Evolutionary conservation across 2,797 vertebrate species (phyloP).

Genomic region (Gadopsis marmoratus): DNA sequence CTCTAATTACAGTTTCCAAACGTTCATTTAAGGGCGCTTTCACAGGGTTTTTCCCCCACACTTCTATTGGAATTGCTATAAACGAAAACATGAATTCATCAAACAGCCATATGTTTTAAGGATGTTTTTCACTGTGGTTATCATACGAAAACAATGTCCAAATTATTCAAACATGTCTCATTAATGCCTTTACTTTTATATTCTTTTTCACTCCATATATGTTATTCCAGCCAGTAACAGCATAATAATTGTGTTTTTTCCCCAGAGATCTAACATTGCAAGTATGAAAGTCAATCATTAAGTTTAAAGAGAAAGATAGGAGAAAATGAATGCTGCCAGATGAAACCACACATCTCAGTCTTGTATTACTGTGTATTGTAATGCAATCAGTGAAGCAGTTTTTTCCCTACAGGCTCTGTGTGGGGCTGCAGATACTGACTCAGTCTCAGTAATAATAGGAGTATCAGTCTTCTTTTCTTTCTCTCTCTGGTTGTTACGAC

Average conservation of each 20-base stretch:
- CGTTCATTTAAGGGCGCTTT: constrained; percentile 38
- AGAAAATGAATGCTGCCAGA: constrained; percentile 45
- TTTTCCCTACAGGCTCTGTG: constrained; percentile 41
- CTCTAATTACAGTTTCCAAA: constrained; percentile 59
- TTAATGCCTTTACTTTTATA: neutral
- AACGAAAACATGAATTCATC: constrained; percentile 23
- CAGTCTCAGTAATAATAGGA: too few relatives aligned
- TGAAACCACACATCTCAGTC: constrained; percentile 49
- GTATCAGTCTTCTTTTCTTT: constrained; percentile 31
- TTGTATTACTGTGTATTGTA: constrained; percentile 35
- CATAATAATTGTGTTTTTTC: neutral
- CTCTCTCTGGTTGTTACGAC: constrained; percentile 63
- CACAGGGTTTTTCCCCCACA: constrained; percentile 49
- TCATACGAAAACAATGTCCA: constrained; percentile 16
- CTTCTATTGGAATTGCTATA: constrained; percentile 8
- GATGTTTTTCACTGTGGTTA: constrained; percentile 37
- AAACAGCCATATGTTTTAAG: constrained; percentile 25
- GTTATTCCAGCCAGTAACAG: neutral
- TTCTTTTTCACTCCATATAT: constrained; percentile 4
- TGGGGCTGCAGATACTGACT: constrained; percentile 39
- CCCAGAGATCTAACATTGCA: constrained; percentile 19
- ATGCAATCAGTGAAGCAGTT: constrained; percentile 29
- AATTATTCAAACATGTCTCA: constrained; percentile 4
- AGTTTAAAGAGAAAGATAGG: constrained; percentile 26
- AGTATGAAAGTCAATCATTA: constrained; percentile 29